Percentiles rank a stretch among this genome's conserved stretches.
These are phyloP conservation scores for Osmoderma eremita DNA, from an alignment of 2,888 invertebrate genomes.

Conservation along the genomic window DNA sequence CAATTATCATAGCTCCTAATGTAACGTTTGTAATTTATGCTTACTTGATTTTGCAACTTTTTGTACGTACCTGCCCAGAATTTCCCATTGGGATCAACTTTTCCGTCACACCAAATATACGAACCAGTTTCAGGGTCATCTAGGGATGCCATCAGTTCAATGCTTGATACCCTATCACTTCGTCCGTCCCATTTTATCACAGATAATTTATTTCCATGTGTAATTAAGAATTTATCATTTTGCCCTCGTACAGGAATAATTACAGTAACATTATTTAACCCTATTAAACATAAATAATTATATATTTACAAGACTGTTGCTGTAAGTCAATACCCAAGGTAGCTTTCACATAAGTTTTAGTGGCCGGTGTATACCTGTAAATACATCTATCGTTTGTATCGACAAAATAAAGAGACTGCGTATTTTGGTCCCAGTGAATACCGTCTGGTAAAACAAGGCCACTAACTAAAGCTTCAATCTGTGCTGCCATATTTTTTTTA, in stretches of 20 bases:
- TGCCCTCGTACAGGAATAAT: slow-evolving; percentile 74
- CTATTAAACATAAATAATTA: slow-evolving; percentile 32
- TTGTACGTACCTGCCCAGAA: slow-evolving; percentile 73
- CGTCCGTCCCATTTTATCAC: slow-evolving; percentile 74
- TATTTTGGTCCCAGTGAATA: slow-evolving; percentile 38
- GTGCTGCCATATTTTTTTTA: slow-evolving; percentile 15
- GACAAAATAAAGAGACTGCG: slow-evolving; percentile 41
- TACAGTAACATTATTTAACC: slow-evolving; percentile 61
- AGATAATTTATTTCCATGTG: slow-evolving; percentile 69
- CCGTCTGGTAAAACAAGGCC: slow-evolving; percentile 38
- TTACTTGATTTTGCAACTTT: not conserved
- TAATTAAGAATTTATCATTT: slow-evolving; percentile 72
- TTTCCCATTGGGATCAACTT: slow-evolving; percentile 78
- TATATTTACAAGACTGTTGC: not conserved
- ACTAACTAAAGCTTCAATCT: slow-evolving; percentile 36
- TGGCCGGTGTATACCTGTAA: slow-evolving; percentile 33
- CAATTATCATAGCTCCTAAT: slow-evolving; percentile 56
- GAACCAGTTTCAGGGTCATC: slow-evolving; percentile 64
- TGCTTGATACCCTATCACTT: slow-evolving; percentile 64
- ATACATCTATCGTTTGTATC: slow-evolving; percentile 40
- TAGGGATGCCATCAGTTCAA: slow-evolving; percentile 68
- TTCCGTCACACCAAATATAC: slow-evolving; percentile 83
- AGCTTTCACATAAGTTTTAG: slow-evolving; percentile 31
- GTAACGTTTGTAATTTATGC: not conserved
- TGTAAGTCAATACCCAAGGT: slow-evolving; percentile 25